These are phyloP conservation scores for Mugil cephalus DNA, from an alignment of 2,113 vertebrate species.

Conservation along the genomic window DNA sequence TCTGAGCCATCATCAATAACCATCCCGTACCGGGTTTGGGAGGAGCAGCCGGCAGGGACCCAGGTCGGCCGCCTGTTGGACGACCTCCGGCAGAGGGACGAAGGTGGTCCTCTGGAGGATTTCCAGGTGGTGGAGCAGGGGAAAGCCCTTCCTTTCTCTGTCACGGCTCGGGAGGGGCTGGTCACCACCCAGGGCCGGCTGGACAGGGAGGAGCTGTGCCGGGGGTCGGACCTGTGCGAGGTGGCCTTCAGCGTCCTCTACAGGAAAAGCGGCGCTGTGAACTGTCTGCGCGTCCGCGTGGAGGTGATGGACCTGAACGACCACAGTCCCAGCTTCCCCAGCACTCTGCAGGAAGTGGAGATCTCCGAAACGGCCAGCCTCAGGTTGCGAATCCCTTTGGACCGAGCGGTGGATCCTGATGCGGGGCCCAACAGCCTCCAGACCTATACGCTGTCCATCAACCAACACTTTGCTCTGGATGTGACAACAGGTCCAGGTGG, in stretches of 20 bases:
- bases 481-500: slow-evolving; percentile 84
- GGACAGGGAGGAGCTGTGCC: slow-evolving; percentile 92
- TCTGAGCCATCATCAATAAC: slow-evolving; percentile 62
- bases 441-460: slow-evolving; percentile 88
- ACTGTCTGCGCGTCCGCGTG: slow-evolving; percentile 87
- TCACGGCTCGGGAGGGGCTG: slow-evolving; percentile 83
- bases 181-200: slow-evolving; percentile 86
- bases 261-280: slow-evolving; percentile 77
- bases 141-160: slow-evolving; percentile 82
- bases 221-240: slow-evolving; percentile 87
- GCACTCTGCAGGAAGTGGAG: slow-evolving; percentile 88
- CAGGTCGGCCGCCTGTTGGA: slow-evolving; percentile 87
- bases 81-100: slow-evolving; percentile 83
- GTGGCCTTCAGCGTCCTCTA: slow-evolving; percentile 90
- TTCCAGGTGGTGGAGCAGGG: slow-evolving; percentile 90
- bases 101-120: slow-evolving; percentile 65
- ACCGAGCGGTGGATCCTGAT: slow-evolving; percentile 89
- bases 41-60: slow-evolving; percentile 89
- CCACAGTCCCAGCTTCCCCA: slow-evolving; percentile 89
- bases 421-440: slow-evolving; percentile 86
- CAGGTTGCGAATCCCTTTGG: slow-evolving; percentile 89
- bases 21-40: slow-evolving; percentile 86
- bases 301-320: slow-evolving; percentile 94
- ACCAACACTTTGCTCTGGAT: slow-evolving; percentile 90
- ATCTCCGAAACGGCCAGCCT: slow-evolving; percentile 90